phyloP scores from a whole-genome alignment of 2,797 vertebrate genomes.

The Brotula barbata region DNA sequence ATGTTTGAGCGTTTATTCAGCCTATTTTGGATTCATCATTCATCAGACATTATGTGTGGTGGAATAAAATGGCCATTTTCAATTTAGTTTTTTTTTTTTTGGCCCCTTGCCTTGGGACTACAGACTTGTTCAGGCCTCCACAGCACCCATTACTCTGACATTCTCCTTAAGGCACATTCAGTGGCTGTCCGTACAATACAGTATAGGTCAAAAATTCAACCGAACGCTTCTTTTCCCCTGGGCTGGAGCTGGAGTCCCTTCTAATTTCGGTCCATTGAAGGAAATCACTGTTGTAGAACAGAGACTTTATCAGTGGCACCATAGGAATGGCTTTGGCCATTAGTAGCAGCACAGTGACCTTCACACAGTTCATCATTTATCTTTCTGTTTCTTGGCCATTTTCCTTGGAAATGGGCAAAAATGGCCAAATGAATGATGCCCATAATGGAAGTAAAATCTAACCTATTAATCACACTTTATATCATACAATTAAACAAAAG shows the following conservation, averaged over 20 bases:
- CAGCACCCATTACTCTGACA: neutral
- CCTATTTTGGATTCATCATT: constrained; percentile 45
- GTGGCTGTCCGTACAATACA: constrained; percentile 29
- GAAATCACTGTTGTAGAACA: constrained; percentile 68
- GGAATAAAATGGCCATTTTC: constrained; percentile 48
- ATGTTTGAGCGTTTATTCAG: constrained; percentile 56
- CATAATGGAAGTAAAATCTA: neutral
- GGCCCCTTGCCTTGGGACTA: constrained; percentile 32
- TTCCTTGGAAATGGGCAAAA: constrained; percentile 32
- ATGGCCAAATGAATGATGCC: constrained; percentile 31
- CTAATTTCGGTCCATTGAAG: constrained; percentile 64
- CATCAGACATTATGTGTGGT: constrained; percentile 34
- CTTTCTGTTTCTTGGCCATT: constrained; percentile 54
- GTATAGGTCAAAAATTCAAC: constrained; percentile 24
- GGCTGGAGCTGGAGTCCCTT: constrained; percentile 29
- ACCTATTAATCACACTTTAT: constrained; percentile 6
- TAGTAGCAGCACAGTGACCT: constrained; percentile 68
- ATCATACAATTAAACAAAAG: neutral
- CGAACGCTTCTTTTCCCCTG: constrained; percentile 23
- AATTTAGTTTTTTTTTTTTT: constrained; percentile 26
- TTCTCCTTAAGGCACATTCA: neutral
- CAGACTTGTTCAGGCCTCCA: neutral
- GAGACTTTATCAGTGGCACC: constrained; percentile 56
- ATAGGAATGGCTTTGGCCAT: constrained; percentile 62
- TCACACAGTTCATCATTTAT: constrained; percentile 64